These are phyloP conservation scores for Bos javanicus DNA, from an alignment of 2,113 vertebrate species.

Conservation along the genomic window DNA sequence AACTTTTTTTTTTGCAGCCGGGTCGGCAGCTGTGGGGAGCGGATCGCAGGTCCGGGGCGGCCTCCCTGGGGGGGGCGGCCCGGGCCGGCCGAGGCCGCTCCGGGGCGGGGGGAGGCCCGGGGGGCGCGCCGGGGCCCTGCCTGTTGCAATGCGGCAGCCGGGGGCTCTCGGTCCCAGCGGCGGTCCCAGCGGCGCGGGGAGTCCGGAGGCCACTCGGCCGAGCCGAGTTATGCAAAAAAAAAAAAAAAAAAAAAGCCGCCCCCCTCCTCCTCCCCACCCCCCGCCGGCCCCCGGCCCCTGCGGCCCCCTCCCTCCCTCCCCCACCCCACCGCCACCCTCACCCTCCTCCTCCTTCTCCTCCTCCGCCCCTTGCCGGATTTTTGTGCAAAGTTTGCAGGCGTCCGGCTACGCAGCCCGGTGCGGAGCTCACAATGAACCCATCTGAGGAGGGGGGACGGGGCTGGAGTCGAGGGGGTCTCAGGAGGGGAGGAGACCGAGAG, in stretches of 20 bases:
- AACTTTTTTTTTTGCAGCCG: conserved; percentile 74
- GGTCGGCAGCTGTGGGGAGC: conserved; percentile 63
- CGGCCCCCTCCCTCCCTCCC: conserved; percentile 61
- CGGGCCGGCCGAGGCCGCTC: conserved; percentile 43
- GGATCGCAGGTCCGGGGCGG: conserved; percentile 56
- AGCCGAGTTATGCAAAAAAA: conserved; percentile 66
- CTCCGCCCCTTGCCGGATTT: conserved; percentile 71
- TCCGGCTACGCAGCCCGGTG: conserved; percentile 76
- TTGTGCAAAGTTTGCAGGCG: conserved; percentile 83
- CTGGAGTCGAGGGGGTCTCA: conserved; percentile 58
- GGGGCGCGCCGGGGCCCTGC: conserved; percentile 80
- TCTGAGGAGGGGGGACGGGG: conserved; percentile 64
- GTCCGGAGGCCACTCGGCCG: conserved; percentile 70
- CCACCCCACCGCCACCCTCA: conserved; percentile 65
- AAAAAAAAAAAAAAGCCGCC: conserved; percentile 65
- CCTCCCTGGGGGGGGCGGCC: conserved; percentile 48
- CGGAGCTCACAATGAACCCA: conserved; percentile 75
- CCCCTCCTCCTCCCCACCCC: conserved; percentile 51
- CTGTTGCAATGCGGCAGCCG: conserved; percentile 98
- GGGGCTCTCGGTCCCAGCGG: conserved; percentile 68
- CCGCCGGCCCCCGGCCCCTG: conserved; percentile 64
- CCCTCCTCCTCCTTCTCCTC: conserved; percentile 67
- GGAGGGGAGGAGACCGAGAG: conserved; percentile 46
- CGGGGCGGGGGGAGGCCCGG: conserved; percentile 59
- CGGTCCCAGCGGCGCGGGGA: conserved; percentile 72